Evolutionary conservation across 2,113 vertebrate species (phyloP).

Genomic region (Pipa parva): DNA sequence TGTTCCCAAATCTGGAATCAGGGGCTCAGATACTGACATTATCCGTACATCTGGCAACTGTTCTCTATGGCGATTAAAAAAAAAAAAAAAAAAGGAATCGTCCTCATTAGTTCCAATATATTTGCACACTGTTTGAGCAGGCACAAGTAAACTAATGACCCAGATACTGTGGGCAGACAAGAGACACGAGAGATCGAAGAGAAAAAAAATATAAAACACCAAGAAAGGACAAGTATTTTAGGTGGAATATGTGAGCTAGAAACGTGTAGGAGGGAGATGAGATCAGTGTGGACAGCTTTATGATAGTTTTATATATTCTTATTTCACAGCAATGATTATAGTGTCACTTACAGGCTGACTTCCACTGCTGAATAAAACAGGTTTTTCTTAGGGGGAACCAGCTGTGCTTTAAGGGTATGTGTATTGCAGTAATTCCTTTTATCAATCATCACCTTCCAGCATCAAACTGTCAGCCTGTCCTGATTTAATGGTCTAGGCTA

Average conservation of each 20-base stretch:
- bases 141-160: neutral
- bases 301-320: slow-evolving; percentile 17
- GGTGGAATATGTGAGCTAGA: neutral
- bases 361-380: slow-evolving; percentile 7
- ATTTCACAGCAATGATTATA: slow-evolving; percentile 1
- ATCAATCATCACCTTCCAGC: slow-evolving; percentile 19
- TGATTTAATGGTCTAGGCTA: slow-evolving; percentile 6
- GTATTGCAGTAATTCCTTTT: slow-evolving; percentile 16
- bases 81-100: no score
- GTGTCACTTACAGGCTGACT: slow-evolving; percentile 7
- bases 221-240: neutral
- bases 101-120: neutral
- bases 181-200: neutral
- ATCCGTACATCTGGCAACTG: no score
- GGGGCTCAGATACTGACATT: no score
- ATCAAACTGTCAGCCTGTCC: slow-evolving; percentile 17
- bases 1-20: no score
- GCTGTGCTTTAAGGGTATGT: neutral
- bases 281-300: slow-evolving; percentile 16
- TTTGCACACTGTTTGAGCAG: neutral
- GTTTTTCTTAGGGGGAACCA: slow-evolving; percentile 7
- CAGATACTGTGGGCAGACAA: neutral
- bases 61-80: no score
- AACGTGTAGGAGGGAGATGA: slow-evolving; percentile 6
- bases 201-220: neutral